Conservation (phyloP, 2,797 vertebrate species). For the Hypotaenidia philippensis region DNA sequence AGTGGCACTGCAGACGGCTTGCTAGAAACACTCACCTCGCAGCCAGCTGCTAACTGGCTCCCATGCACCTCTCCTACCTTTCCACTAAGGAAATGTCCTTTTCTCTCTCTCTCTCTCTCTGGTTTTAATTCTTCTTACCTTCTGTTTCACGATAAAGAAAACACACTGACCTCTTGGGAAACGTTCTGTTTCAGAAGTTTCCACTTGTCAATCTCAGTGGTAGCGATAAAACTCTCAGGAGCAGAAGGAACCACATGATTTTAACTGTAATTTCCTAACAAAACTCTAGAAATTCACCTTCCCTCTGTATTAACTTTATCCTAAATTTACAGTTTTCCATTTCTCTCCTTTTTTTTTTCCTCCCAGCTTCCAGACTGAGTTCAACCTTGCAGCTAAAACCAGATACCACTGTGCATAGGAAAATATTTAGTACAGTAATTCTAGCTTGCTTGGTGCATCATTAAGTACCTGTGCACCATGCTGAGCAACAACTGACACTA, state of each 20-base stretch:
- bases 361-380: not conserved
- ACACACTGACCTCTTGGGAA: conserved; percentile 15
- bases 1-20: rapidly evolving
- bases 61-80: not conserved
- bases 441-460: not conserved
- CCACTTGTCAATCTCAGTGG: conserved; percentile 12
- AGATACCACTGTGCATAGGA: not conserved
- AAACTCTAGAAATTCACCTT: conserved; percentile 24
- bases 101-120: not conserved
- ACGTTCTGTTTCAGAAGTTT: not conserved
- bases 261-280: conserved; percentile 61
- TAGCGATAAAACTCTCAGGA: not conserved
- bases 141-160: conserved; percentile 17
- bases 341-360: not conserved
- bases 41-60: not conserved
- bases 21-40: rapidly evolving
- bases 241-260: conserved; percentile 15
- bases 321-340: conserved; percentile 36
- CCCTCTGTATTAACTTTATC: conserved; percentile 49
- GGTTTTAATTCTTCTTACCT: not conserved
- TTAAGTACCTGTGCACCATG: not conserved
- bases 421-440: not conserved
- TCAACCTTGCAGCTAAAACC: conserved; percentile 5
- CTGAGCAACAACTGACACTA: not conserved
- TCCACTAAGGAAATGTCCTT: not conserved